Evolutionary conservation across 2,113 vertebrate genomes (phyloP).

Genomic region (Oceanites oceanicus): DNA sequence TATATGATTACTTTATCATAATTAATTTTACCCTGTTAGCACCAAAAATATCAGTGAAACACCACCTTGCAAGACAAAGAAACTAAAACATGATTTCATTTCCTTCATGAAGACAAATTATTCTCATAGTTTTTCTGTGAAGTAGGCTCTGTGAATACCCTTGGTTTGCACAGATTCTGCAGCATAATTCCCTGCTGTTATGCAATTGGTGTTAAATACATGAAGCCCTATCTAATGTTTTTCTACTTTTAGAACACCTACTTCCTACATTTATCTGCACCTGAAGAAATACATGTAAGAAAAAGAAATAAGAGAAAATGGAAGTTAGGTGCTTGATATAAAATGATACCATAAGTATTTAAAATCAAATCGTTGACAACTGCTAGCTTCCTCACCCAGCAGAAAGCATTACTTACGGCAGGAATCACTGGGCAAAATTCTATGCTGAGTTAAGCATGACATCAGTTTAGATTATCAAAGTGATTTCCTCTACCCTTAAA

Average conservation of each 20-base stretch:
- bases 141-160: background rate
- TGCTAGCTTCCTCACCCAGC: background rate
- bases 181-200: background rate
- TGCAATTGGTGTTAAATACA: background rate
- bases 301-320: background rate
- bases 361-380: background rate
- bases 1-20: background rate
- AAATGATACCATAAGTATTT: background rate
- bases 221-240: background rate
- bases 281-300: background rate
- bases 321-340: background rate
- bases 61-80: background rate
- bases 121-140: background rate
- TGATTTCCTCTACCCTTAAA: background rate
- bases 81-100: background rate
- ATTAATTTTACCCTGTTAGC: background rate
- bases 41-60: background rate
- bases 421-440: background rate
- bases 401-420: background rate
- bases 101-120: background rate
- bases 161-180: background rate
- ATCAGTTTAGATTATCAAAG: background rate
- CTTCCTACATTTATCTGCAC: background rate
- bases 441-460: background rate
- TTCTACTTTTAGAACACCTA: background rate